phyloP scores from a whole-genome alignment of 2,888 invertebrate species.

The Strigamia transsilvanica region DNA sequence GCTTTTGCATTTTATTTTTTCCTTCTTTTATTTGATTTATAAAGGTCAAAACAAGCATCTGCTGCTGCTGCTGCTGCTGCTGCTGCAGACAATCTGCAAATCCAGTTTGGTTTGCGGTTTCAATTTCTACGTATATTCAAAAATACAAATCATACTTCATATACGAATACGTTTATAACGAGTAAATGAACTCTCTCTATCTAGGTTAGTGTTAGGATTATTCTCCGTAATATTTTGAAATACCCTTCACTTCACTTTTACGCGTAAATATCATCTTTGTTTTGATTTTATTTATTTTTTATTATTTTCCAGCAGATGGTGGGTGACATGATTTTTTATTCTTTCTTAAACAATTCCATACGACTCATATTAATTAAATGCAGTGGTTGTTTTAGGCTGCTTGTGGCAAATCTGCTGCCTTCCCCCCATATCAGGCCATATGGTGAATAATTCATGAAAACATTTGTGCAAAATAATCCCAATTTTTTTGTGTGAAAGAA shows the following conservation, averaged over 20 bases:
- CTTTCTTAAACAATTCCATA: no score
- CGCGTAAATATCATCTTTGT: no score
- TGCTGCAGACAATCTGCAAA: conserved; percentile 18
- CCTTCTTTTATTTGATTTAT: background rate
- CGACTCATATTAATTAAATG: background rate
- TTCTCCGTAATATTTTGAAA: no score
- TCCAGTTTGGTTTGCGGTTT: conserved; percentile 19
- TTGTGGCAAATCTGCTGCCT: background rate
- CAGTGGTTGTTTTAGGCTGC: background rate
- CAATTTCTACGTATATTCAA: background rate
- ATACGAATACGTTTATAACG: background rate
- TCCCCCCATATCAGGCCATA: background rate
- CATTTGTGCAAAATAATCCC: background rate
- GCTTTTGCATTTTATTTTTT: background rate
- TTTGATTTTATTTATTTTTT: no score
- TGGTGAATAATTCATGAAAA: conserved; percentile 13
- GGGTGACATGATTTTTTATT: no score
- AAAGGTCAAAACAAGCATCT: background rate
- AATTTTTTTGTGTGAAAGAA: background rate
- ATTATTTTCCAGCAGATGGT: no score
- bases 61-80: background rate
- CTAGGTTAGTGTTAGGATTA: background rate
- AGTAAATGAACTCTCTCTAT: background rate
- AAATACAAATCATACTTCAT: conserved; percentile 35
- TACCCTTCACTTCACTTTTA: no score